Conservation (phyloP, 2,797 vertebrate species). For the Pangasius krempfi region DNA sequence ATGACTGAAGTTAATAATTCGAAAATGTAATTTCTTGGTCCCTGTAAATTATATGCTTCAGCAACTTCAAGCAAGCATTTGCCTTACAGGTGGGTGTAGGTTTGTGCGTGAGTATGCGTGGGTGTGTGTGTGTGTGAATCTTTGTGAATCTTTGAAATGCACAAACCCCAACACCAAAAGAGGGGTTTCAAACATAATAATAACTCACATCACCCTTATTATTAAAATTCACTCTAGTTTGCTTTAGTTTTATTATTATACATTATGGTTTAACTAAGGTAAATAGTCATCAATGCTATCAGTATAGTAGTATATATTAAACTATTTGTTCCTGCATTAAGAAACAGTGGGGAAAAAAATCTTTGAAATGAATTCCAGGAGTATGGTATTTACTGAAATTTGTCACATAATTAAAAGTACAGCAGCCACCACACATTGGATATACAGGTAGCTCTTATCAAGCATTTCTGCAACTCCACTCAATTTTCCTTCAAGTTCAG, state of each 20-base stretch:
- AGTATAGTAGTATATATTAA: background rate
- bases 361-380: background rate
- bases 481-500: background rate
- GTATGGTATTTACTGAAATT: background rate
- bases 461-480: background rate
- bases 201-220: background rate
- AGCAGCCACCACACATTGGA: background rate
- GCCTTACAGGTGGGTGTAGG: slow-evolving; percentile 10
- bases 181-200: background rate
- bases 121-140: background rate
- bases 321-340: background rate
- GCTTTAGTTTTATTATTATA: background rate
- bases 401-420: background rate
- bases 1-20: slow-evolving; percentile 48
- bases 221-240: background rate
- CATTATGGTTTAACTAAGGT: background rate
- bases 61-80: slow-evolving; percentile 33
- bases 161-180: background rate
- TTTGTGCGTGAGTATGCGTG: slow-evolving; percentile 29
- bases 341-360: background rate
- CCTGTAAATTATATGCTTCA: slow-evolving; percentile 47
- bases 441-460: background rate
- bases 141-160: background rate
- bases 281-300: background rate
- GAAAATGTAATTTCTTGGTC: slow-evolving; percentile 50